phyloP scores from a whole-genome alignment of 2,113 vertebrate species.

The Silurus glanis region DNA sequence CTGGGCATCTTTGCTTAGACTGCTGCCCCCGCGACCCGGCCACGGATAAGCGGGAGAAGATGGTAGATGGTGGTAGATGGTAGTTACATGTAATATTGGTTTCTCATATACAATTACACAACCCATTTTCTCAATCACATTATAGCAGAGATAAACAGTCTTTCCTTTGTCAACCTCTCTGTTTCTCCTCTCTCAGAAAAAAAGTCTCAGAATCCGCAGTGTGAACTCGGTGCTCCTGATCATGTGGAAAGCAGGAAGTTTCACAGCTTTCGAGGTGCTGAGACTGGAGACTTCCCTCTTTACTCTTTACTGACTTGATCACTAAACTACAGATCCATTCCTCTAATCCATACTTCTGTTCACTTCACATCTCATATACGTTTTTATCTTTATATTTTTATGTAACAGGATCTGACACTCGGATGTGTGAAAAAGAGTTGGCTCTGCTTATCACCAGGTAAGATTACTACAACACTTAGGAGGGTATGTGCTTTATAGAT shows the following conservation, averaged over 20 bases:
- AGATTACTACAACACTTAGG: neutral
- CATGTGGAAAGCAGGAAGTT: neutral
- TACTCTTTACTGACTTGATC: neutral
- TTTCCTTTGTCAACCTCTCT: neutral
- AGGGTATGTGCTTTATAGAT: neutral
- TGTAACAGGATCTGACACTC: neutral
- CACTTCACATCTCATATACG: neutral
- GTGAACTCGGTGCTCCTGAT: neutral
- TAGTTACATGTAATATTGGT: neutral
- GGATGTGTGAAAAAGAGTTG: neutral
- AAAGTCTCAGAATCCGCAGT: neutral
- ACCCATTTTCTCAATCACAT: neutral
- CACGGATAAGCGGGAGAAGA: no score
- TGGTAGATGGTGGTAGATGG: no score
- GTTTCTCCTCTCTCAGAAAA: neutral
- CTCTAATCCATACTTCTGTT: neutral
- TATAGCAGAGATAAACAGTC: neutral
- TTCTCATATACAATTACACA: neutral
- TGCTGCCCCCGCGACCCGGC: no score
- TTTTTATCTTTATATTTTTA: neutral
- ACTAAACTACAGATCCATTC: neutral
- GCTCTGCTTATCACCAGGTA: neutral
- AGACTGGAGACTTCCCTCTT: neutral
- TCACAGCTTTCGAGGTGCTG: neutral
- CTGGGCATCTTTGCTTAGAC: no score